phyloP scores from a whole-genome alignment of 2,797 vertebrate genomes.

The Xerus rutilus region DNA sequence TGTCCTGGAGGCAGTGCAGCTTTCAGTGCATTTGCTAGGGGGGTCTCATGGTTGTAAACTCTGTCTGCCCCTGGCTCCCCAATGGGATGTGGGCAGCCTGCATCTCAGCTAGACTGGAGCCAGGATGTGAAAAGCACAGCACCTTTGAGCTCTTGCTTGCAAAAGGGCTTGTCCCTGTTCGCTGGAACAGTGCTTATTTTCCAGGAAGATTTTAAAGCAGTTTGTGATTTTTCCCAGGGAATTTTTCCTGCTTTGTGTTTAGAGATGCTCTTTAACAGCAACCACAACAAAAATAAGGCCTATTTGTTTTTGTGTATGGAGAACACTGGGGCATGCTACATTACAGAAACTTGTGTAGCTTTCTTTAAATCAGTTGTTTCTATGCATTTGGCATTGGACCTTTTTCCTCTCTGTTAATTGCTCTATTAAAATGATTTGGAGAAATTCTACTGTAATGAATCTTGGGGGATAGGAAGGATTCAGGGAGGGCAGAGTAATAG shows the following conservation, averaged over 20 bases:
- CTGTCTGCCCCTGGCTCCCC: neutral
- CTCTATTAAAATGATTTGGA: neutral
- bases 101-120: neutral
- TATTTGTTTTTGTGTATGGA: neutral
- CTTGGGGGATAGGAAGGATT: neutral
- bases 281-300: neutral
- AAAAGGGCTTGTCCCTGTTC: neutral
- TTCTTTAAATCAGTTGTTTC: neutral
- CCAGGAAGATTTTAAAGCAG: conserved; percentile 4
- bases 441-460: neutral
- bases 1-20: conserved; percentile 46
- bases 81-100: neutral
- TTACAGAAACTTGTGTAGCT: conserved; percentile 26
- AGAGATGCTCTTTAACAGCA: neutral
- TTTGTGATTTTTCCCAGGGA: neutral
- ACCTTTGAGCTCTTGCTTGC: neutral
- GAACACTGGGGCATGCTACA: neutral
- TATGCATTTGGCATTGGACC: neutral
- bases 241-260: neutral
- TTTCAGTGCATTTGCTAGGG: conserved; percentile 39
- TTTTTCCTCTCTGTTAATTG: neutral
- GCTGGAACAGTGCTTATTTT: neutral
- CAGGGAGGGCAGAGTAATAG: neutral
- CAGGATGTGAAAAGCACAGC: neutral
- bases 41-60: conserved; percentile 2